These are phyloP conservation scores for Zosterops lateralis DNA, from an alignment of 2,113 vertebrate species.

Conservation along the genomic window DNA sequence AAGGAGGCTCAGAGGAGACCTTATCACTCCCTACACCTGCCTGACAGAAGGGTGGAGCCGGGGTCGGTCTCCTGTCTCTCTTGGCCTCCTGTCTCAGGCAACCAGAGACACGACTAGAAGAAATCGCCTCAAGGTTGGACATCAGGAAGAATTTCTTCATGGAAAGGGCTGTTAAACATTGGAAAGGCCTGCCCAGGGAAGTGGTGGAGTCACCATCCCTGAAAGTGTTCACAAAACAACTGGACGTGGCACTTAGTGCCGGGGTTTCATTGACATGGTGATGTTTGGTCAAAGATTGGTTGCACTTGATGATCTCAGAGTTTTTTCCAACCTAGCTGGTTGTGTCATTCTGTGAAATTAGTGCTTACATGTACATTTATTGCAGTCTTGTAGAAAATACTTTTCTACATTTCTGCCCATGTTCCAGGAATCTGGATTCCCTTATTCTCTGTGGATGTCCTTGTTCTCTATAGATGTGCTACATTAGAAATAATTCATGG, in stretches of 20 bases:
- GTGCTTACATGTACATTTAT: rapidly evolving
- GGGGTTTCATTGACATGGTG: background rate
- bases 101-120: rapidly evolving
- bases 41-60: rapidly evolving
- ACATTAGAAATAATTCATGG: rapidly evolving
- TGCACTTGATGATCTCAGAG: background rate
- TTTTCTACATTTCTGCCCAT: background rate
- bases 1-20: background rate
- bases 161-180: background rate
- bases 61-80: too few relatives aligned
- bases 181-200: background rate
- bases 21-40: rapidly evolving
- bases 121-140: background rate
- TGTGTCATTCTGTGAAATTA: background rate
- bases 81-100: too few relatives aligned
- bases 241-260: background rate
- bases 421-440: rapidly evolving
- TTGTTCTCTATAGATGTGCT: rapidly evolving
- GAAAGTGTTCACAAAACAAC: background rate
- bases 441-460: rapidly evolving
- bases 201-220: background rate
- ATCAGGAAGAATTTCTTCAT: background rate
- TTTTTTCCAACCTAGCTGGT: background rate
- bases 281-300: background rate
- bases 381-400: rapidly evolving